Percentiles rank a stretch among this genome's conserved stretches.
These are phyloP conservation scores for Ispidina lecontei DNA, from an alignment of 2,797 vertebrate species.

Conservation along the genomic window DNA sequence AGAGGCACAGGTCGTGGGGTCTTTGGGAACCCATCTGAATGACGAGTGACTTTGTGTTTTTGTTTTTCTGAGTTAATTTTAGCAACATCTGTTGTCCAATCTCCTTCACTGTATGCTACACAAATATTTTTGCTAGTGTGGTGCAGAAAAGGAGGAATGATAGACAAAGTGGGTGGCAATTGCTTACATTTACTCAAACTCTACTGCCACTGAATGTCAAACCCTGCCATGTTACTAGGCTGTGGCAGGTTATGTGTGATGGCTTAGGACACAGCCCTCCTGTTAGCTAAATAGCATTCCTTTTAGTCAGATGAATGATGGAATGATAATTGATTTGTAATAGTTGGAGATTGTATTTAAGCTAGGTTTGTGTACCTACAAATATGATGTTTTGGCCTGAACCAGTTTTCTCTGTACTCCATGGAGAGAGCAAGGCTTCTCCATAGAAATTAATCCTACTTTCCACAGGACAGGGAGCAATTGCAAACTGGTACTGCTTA, in stretches of 20 bases:
- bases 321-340: not conserved
- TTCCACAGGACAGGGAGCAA: not conserved
- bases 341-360: not conserved
- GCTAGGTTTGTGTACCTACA: not conserved
- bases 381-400: not conserved
- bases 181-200: not conserved
- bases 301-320: not conserved
- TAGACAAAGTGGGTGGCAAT: conserved; percentile 46
- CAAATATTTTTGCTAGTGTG: conserved; percentile 7
- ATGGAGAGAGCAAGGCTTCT: not conserved
- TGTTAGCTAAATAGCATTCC: not conserved
- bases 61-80: conserved; percentile 39
- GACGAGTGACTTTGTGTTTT: not conserved
- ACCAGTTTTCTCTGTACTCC: not conserved
- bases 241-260: not conserved
- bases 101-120: not conserved
- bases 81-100: conserved; percentile 20
- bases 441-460: not conserved
- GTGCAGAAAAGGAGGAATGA: conserved; percentile 13
- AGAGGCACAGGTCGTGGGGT: not conserved
- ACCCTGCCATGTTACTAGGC: not conserved
- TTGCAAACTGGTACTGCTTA: not conserved
- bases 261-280: not conserved
- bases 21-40: conserved; percentile 17
- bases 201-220: conserved; percentile 4